Evolutionary conservation across 2,797 vertebrate species (phyloP), one percentile per base, ranked within the genome.

Genomic region (Delichon dasypus): DNA sequence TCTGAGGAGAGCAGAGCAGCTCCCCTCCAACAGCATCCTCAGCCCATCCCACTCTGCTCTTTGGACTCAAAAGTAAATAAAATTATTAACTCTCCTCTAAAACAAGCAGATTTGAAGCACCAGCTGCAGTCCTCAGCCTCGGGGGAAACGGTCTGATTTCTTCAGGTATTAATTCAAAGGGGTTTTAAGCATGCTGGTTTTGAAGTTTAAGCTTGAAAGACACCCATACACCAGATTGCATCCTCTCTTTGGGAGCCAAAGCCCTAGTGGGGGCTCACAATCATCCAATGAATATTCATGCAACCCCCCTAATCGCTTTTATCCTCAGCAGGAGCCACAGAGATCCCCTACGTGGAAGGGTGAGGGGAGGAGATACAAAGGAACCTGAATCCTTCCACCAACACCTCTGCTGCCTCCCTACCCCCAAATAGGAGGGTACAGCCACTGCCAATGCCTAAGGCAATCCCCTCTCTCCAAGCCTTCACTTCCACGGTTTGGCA

Each of bases 61-160:
- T 83, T 50, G 61, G 71, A 81, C 72, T 95, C 42, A n/a, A 65
- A 78, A 89, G 54, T 34, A 94, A 95, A 93, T 45, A 89, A 71
- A 85, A 92, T 42, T 62, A 92, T 67, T 73, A 96, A 68, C 32
- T 34, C 66, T 36, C 23, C 54, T 67, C 73, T 67, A 84, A 74
- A 92, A 42, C 26, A 92, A 61, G 82, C 61, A 88, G 57, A 88
- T 67, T 64, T 73, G 60, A 87, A 94, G 87, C 78, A 77, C 42
- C 94, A 96, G 87, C 91, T 94, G 93, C 94, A 89, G 81, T 11
- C 75, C 48, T 64, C 80, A 88, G 89, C 96, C 95, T 93, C 70
- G 36, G 26, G 91, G 86, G 16, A 53, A 93, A 89, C 13, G 0
- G 67, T 62, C 14, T 68, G 60, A 88, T 88, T 95, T 54, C 84